Conservation (phyloP, 2,797 vertebrate species). For the Prunella strophiata region DNA sequence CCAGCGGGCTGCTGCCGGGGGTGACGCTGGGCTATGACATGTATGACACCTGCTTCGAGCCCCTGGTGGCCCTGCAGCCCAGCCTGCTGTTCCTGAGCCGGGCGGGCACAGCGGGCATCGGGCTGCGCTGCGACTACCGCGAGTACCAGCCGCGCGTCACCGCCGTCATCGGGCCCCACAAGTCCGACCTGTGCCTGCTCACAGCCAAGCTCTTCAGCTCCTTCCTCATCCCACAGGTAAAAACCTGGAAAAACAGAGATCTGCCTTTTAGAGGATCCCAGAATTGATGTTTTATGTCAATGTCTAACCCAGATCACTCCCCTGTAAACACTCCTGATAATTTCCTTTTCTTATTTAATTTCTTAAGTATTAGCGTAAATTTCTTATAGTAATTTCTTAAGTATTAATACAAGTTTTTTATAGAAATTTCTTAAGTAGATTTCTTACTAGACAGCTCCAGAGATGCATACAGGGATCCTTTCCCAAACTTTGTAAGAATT, state of each 20-base stretch:
- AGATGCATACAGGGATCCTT: no score
- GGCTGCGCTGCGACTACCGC: constrained; percentile 75
- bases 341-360: neutral
- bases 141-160: constrained; percentile 81
- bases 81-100: constrained; percentile 28
- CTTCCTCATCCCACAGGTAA: constrained; percentile 91
- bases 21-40: constrained; percentile 72
- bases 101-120: neutral
- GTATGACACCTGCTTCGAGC: constrained; percentile 66
- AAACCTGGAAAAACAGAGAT: neutral
- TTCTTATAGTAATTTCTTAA: no score
- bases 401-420: no score
- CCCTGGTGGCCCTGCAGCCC: constrained; percentile 53
- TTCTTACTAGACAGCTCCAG: no score
- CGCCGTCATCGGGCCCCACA: constrained; percentile 85
- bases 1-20: constrained; percentile 65
- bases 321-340: neutral
- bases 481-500: no score
- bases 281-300: neutral
- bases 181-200: constrained; percentile 79
- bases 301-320: no score
- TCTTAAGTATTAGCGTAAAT: no score
- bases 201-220: constrained; percentile 87
- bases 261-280: neutral
- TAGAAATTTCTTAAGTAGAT: no score